These are phyloP conservation scores for Erebia ligea DNA, from an alignment of 2,888 invertebrate species.

Conservation along the genomic window DNA sequence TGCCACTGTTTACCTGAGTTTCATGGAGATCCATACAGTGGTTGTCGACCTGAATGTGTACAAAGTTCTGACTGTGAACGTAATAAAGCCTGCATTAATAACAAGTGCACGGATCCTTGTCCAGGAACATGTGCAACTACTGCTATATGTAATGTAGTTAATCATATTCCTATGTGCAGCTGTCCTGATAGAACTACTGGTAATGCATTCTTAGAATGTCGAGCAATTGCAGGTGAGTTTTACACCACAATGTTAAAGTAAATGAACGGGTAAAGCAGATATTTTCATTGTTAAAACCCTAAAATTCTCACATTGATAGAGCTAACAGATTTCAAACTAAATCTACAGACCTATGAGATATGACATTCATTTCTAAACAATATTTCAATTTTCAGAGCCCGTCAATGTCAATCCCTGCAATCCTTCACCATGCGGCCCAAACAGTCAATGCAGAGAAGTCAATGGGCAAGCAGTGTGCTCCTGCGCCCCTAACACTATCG, in stretches of 20 bases:
- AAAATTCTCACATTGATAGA: too few relatives aligned
- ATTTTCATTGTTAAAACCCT: too few relatives aligned
- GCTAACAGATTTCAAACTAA: too few relatives aligned
- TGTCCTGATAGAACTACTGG: conserved; percentile 86
- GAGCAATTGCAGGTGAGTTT: conserved; percentile 76
- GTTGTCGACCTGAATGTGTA: conserved; percentile 91
- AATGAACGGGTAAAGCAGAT: not conserved
- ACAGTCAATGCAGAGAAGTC: conserved; percentile 84
- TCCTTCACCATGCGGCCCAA: conserved; percentile 86
- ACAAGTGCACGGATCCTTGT: conserved; percentile 91
- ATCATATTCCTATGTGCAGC: conserved; percentile 84
- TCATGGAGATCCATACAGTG: conserved; percentile 89
- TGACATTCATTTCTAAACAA: too few relatives aligned
- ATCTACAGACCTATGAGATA: too few relatives aligned
- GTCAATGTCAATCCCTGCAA: conserved; percentile 83
- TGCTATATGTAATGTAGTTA: conserved; percentile 88
- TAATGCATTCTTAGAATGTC: conserved; percentile 87
- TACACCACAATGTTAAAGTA: not conserved
- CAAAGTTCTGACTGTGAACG: conserved; percentile 88
- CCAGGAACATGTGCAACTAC: conserved; percentile 90
- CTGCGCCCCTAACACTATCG: conserved; percentile 85
- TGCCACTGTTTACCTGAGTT: conserved; percentile 89
- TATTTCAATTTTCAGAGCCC: conserved; percentile 68
- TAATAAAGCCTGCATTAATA: conserved; percentile 87
- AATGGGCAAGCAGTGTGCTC: conserved; percentile 88